These are phyloP conservation scores for Nymphalis urticae DNA, from an alignment of 2,888 invertebrate species.

Conservation along the genomic window DNA sequence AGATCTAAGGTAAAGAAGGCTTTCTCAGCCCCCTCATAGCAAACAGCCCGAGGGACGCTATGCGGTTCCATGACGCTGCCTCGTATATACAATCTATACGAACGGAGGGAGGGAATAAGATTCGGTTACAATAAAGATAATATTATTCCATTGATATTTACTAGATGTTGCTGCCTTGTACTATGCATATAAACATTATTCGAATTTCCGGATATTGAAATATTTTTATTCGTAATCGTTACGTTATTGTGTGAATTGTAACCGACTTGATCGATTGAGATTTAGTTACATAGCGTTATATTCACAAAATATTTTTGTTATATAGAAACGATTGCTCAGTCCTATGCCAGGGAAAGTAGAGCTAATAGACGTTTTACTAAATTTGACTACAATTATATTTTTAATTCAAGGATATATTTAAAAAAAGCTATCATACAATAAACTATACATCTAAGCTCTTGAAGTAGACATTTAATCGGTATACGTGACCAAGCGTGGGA, in stretches of 20 bases:
- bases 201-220: no score
- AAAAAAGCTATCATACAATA: neutral
- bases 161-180: neutral
- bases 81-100: slow-evolving; percentile 12
- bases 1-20: slow-evolving; percentile 29
- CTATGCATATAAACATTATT: no score
- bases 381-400: no score
- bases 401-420: neutral
- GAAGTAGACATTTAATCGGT: slow-evolving; percentile 1
- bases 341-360: no score
- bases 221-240: no score
- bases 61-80: slow-evolving; percentile 13
- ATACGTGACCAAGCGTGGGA: slow-evolving; percentile 34
- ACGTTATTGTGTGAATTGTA: no score
- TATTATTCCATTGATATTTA: neutral
- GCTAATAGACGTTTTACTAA: no score
- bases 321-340: no score
- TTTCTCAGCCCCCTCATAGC: slow-evolving; percentile 27
- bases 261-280: no score
- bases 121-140: slow-evolving; percentile 1
- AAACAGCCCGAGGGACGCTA: slow-evolving; percentile 23
- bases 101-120: neutral
- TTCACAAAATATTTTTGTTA: no score
- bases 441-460: neutral
- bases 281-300: no score